Evolutionary conservation across 1,140 invertebrate species (phyloP).

Genomic region (Caenorhabditis elegans): DNA sequence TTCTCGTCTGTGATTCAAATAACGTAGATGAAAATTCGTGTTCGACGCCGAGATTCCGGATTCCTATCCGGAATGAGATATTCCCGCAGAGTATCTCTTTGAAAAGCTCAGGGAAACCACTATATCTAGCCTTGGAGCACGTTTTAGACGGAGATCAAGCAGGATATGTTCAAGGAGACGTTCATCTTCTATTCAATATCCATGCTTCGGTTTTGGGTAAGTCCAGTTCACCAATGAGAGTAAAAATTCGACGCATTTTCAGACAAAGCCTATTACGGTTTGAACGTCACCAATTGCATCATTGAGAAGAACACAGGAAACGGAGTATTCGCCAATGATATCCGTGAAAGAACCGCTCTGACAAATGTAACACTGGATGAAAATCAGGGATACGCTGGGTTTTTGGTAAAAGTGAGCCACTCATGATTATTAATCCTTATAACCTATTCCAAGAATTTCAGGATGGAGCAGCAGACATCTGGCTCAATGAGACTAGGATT

Average conservation of each 20-base stretch:
- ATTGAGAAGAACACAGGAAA: constrained; percentile 88
- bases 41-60: constrained; percentile 51
- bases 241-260: constrained; percentile 1
- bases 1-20: constrained; percentile 60
- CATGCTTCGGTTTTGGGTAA: constrained; percentile 59
- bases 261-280: constrained; percentile 71
- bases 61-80: constrained; percentile 60
- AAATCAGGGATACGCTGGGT: constrained; percentile 81
- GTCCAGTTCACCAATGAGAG: not conserved
- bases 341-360: constrained; percentile 57
- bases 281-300: constrained; percentile 85
- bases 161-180: constrained; percentile 55
- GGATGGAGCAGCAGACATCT: constrained; percentile 78
- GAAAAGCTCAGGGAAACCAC: constrained; percentile 56
- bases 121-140: constrained; percentile 62
- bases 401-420: constrained; percentile 70
- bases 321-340: constrained; percentile 71
- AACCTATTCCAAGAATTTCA: constrained; percentile 59
- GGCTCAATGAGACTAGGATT: constrained; percentile 78
- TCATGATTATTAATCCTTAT: not conserved
- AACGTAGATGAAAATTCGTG: constrained; percentile 51
- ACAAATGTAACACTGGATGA: constrained; percentile 77
- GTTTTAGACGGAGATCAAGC: constrained; percentile 34
- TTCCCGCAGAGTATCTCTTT: constrained; percentile 61
- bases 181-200: constrained; percentile 59